Conservation (phyloP, 2,797 vertebrate species). For the Zalophus californianus region DNA sequence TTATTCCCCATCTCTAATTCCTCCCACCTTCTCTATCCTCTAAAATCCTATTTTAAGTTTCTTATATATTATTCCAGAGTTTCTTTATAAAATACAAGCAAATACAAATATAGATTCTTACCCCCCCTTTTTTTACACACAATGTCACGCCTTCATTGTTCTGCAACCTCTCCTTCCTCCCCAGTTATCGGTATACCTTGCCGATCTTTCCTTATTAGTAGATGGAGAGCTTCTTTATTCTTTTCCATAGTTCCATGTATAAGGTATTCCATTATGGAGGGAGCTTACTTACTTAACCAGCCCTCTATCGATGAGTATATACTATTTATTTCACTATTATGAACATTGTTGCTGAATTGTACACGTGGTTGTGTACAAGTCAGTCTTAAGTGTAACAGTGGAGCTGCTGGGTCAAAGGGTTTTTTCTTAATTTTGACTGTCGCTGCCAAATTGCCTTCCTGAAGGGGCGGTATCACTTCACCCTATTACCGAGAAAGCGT, state of each 20-base stretch:
- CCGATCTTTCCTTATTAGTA: background rate
- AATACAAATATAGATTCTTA: background rate
- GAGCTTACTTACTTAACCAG: background rate
- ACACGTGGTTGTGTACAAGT: background rate
- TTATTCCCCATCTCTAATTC: background rate
- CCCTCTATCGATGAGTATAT: background rate
- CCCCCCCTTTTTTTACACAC: background rate
- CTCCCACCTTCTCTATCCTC: background rate
- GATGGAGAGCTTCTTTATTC: background rate
- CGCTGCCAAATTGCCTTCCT: background rate
- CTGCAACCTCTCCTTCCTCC: background rate
- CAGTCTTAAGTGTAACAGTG: background rate
- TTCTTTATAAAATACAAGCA: background rate
- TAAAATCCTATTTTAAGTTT: slow-evolving; percentile 10
- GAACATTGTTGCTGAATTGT: background rate
- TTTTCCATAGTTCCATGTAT: background rate
- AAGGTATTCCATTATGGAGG: background rate
- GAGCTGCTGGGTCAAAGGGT: background rate
- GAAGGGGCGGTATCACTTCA: background rate
- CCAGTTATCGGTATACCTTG: background rate
- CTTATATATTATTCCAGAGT: background rate
- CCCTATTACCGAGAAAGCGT: background rate
- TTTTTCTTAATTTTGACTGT: slow-evolving; percentile 51
- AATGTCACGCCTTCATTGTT: background rate
- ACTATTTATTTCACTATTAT: background rate